Percentiles rank a stretch among this genome's conserved stretches.
Conservation (phyloP, 2,888 invertebrate species). For the Lordiphosa andalusiaca region DNA sequence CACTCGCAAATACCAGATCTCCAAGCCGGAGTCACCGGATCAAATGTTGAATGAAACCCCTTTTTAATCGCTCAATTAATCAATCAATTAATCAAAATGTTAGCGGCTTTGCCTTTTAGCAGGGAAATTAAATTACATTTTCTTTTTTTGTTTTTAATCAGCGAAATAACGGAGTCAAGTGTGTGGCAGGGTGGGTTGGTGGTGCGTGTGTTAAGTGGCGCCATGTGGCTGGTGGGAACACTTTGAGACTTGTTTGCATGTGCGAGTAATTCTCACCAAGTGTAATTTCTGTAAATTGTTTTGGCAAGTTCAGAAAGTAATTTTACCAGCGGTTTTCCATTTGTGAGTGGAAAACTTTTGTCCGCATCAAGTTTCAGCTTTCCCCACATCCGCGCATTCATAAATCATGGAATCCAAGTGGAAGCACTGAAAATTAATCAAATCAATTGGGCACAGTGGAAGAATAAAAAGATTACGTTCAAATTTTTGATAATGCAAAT, state of each 20-base stretch:
- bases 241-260: neutral
- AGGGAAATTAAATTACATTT: slow-evolving; percentile 28
- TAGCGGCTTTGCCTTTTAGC: neutral
- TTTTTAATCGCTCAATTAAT: slow-evolving; percentile 36
- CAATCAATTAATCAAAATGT: slow-evolving; percentile 48
- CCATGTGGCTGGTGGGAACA: neutral
- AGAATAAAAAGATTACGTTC: neutral
- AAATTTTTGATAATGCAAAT: neutral
- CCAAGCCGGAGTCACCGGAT: neutral
- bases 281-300: slow-evolving; percentile 18
- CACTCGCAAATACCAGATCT: neutral
- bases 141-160: too few species aligned
- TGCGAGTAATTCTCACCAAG: slow-evolving; percentile 11
- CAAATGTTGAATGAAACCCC: neutral
- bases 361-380: slow-evolving; percentile 12
- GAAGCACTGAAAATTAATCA: neutral
- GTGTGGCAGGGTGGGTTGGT: neutral
- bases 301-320: slow-evolving; percentile 29
- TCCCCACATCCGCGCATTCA: slow-evolving; percentile 21
- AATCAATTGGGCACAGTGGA: neutral
- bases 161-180: slow-evolving; percentile 9
- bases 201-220: slow-evolving; percentile 1
- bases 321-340: slow-evolving; percentile 30
- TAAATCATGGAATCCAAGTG: slow-evolving; percentile 29
- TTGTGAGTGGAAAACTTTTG: slow-evolving; percentile 26